Evolutionary conservation across 2,888 invertebrate species (phyloP).

Genomic region (Stegana nigrithorax): DNA sequence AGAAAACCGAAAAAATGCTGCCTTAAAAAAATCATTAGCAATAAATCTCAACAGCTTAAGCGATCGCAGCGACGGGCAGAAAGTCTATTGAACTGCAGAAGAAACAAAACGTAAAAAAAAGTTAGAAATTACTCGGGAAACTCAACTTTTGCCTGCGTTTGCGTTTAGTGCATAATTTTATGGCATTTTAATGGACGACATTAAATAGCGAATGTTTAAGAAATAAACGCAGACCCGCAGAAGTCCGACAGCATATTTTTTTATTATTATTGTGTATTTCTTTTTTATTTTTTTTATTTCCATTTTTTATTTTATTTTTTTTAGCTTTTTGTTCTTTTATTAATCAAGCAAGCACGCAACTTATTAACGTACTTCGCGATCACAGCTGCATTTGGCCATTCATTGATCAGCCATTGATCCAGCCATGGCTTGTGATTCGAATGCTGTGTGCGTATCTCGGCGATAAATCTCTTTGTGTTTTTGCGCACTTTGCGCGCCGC

Average conservation of each 20-base stretch:
- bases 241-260: conserved; percentile 9
- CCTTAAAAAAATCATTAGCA: neutral
- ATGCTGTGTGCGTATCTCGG: conserved; percentile 59
- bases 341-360: no score
- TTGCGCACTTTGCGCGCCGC: conserved; percentile 50
- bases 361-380: neutral
- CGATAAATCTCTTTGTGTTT: conserved; percentile 62
- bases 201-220: conserved; percentile 17
- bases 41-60: conserved; percentile 9
- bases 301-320: no score
- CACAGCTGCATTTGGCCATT: neutral
- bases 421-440: conserved; percentile 31
- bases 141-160: neutral
- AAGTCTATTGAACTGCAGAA: conserved; percentile 11
- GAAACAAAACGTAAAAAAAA: conserved; percentile 44
- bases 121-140: neutral
- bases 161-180: conserved; percentile 58
- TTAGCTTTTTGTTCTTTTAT: no score
- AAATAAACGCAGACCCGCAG: conserved; percentile 4
- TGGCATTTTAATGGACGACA: conserved; percentile 55
- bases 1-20: neutral
- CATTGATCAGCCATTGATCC: conserved; percentile 1
- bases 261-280: no score
- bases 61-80: no score
- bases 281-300: no score